phyloP scores from a whole-genome alignment of 2,113 vertebrate genomes.

The Strigops habroptila region DNA sequence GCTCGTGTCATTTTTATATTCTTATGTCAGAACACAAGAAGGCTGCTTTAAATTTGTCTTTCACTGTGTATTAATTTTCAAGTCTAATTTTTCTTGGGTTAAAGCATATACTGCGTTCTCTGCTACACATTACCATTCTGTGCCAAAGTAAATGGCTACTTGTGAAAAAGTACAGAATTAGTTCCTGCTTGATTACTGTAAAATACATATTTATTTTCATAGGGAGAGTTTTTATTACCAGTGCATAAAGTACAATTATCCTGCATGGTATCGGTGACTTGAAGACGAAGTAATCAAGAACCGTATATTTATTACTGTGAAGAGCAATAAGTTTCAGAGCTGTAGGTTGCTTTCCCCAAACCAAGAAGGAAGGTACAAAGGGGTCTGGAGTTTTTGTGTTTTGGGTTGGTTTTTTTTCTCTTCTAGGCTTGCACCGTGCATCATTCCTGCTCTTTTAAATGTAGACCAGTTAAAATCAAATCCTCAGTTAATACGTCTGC shows the following conservation, averaged over 20 bases:
- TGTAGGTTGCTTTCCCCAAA: slow-evolving; percentile 40
- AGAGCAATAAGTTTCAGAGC: slow-evolving; percentile 44
- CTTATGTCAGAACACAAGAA: slow-evolving; percentile 79
- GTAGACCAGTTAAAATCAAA: slow-evolving; percentile 62
- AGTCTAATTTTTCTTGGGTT: slow-evolving; percentile 65
- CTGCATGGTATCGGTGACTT: slow-evolving; percentile 48
- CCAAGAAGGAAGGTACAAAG: background rate
- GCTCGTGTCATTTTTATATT: slow-evolving; percentile 82
- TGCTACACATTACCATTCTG: slow-evolving; percentile 48
- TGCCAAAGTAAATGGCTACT: slow-evolving; percentile 72
- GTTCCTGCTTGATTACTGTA: slow-evolving; percentile 65
- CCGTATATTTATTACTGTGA: slow-evolving; percentile 30
- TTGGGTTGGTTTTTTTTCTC: background rate
- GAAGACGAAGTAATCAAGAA: slow-evolving; percentile 46
- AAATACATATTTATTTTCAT: slow-evolving; percentile 63
- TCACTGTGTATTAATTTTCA: slow-evolving; percentile 81
- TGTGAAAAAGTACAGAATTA: slow-evolving; percentile 61
- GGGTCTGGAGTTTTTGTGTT: background rate
- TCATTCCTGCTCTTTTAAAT: slow-evolving; percentile 48
- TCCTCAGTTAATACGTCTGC: slow-evolving; percentile 60
- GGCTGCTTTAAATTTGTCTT: slow-evolving; percentile 82
- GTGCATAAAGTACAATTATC: slow-evolving; percentile 37
- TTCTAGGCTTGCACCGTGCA: slow-evolving; percentile 5
- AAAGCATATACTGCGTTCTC: slow-evolving; percentile 60
- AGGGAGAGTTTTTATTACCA: slow-evolving; percentile 54